Percentiles rank a stretch among this genome's conserved stretches.
Evolutionary conservation across 1,140 invertebrate species (phyloP).

Genomic region (Ceratitis capitata): DNA sequence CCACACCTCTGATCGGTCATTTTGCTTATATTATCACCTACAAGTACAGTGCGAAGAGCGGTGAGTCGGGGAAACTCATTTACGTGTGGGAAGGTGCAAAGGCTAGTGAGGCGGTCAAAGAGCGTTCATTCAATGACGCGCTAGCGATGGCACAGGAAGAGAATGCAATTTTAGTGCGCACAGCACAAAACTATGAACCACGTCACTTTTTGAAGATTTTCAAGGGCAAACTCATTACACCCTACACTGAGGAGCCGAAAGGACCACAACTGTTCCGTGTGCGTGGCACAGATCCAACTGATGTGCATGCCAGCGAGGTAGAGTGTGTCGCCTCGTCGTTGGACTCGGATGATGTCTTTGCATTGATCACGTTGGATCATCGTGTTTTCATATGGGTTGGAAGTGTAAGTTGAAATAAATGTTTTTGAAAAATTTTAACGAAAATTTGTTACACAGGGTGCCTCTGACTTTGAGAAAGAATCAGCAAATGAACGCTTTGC

Average conservation of each 20-base stretch:
- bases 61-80: conserved; percentile 70
- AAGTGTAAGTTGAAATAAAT: conserved; percentile 66
- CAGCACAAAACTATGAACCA: conserved; percentile 78
- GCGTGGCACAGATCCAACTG: conserved; percentile 70
- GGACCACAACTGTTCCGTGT: conserved; percentile 77
- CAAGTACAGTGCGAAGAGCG: conserved; percentile 69
- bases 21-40: conserved; percentile 84
- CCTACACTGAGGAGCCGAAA: conserved; percentile 72
- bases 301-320: conserved; percentile 75
- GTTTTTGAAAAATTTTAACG: background rate
- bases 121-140: conserved; percentile 72
- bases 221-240: conserved; percentile 74
- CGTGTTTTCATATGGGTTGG: conserved; percentile 76
- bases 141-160: conserved; percentile 71
- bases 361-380: conserved; percentile 73
- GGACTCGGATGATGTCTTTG: conserved; percentile 79
- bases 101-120: conserved; percentile 47
- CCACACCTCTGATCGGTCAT: conserved; percentile 78
- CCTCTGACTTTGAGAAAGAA: conserved; percentile 73
- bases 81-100: conserved; percentile 74
- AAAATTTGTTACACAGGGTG: conserved; percentile 66
- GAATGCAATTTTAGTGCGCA: conserved; percentile 71
- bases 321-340: conserved; percentile 70
- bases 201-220: conserved; percentile 82
- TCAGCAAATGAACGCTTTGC: conserved; percentile 69